phyloP scores from a whole-genome alignment of 2,888 invertebrate species.

The Hirtodrosophila cameraria region DNA sequence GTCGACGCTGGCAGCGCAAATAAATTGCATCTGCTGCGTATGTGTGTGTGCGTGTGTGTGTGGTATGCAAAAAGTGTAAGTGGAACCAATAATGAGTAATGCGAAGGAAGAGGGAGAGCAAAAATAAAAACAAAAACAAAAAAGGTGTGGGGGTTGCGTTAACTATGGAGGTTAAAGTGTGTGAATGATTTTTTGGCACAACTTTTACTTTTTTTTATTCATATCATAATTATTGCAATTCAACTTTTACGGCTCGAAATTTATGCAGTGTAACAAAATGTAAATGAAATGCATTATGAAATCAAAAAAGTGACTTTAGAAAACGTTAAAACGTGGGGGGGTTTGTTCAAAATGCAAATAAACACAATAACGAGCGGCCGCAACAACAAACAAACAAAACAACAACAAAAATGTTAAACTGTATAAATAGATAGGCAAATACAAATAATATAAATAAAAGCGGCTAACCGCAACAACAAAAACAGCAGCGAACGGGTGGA shows the following conservation, averaged over 20 bases:
- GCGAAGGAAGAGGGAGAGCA: slow-evolving; percentile 18
- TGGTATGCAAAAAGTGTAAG: slow-evolving; percentile 52
- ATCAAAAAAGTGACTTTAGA: slow-evolving; percentile 14
- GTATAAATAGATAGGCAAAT: slow-evolving; percentile 65
- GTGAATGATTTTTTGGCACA: slow-evolving; percentile 31
- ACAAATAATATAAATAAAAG: slow-evolving; percentile 54
- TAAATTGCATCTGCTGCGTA: slow-evolving; percentile 44
- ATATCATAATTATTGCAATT: slow-evolving; percentile 58
- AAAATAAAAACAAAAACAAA: slow-evolving; percentile 21
- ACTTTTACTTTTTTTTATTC: slow-evolving; percentile 57
- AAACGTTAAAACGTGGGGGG: slow-evolving; percentile 26
- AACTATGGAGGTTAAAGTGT: slow-evolving; percentile 24
- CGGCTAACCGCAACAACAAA: slow-evolving; percentile 46
- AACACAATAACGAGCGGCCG: slow-evolving; percentile 46
- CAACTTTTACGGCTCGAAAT: slow-evolving; percentile 46
- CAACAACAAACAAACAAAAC: slow-evolving; percentile 22
- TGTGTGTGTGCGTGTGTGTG: slow-evolving; percentile 22
- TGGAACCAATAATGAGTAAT: slow-evolving; percentile 65
- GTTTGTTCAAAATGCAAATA: slow-evolving; percentile 22
- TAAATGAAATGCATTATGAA: slow-evolving; percentile 57
- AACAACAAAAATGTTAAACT: slow-evolving; percentile 46
- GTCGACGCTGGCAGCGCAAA: slow-evolving; percentile 31
- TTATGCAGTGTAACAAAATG: slow-evolving; percentile 27
- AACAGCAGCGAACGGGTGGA: slow-evolving; percentile 48
- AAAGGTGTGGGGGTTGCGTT: slow-evolving; percentile 42